Evolutionary conservation across 2,113 vertebrate genomes (phyloP).

Genomic region (Hydrolagus affinis): DNA sequence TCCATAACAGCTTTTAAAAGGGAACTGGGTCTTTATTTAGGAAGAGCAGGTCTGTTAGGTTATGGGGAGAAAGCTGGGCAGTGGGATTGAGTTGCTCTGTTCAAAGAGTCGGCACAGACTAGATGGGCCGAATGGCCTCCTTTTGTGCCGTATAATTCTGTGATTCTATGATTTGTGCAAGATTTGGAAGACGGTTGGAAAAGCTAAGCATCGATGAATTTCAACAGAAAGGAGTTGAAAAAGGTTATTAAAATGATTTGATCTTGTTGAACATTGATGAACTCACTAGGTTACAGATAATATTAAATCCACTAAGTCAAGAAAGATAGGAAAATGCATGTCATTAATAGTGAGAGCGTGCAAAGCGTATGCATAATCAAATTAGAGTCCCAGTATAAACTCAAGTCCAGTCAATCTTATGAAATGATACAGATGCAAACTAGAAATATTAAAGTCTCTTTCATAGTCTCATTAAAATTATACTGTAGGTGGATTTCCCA

Average conservation of each 20-base stretch:
- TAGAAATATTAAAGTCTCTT: not conserved
- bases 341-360: not conserved
- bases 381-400: not conserved
- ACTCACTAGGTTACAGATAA: not conserved
- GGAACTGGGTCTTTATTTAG: no score
- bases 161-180: no score
- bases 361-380: not conserved
- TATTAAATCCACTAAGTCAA: not conserved
- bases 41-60: no score
- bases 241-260: constrained; percentile 20
- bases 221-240: constrained; percentile 20
- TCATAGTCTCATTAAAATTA: constrained; percentile 12
- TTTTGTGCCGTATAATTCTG: no score
- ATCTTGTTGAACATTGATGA: constrained; percentile 29
- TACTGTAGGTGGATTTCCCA: not conserved
- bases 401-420: not conserved
- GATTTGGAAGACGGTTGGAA: not conserved
- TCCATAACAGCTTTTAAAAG: no score
- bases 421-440: not conserved
- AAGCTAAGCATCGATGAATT: not conserved
- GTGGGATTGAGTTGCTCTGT: no score
- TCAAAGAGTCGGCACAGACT: no score
- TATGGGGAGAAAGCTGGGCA: no score
- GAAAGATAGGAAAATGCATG: not conserved
- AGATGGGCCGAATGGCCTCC: no score